Conservation (phyloP, 2,888 invertebrate species). For the Drosophila niveifrons region DNA sequence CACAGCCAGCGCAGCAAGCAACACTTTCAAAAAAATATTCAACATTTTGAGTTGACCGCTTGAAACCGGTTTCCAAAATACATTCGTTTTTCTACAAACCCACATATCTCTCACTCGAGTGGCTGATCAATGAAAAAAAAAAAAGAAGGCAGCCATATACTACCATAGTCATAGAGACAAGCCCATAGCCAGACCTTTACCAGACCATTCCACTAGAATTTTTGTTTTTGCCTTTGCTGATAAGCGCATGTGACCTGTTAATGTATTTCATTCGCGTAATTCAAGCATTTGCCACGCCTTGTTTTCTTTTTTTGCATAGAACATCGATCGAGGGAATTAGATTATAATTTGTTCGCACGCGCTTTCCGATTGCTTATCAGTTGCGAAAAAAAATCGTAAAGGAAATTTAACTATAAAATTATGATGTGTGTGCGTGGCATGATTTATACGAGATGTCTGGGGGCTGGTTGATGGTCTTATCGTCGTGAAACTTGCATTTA, state of each 20-base stretch:
- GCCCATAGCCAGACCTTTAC: conserved; percentile 5
- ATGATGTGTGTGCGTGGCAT: conserved; percentile 19
- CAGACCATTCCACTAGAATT: conserved; percentile 6
- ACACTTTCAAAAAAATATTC: conserved; percentile 59
- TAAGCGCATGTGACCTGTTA: conserved; percentile 2
- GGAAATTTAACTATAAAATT: conserved; percentile 13
- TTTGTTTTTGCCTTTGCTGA: not conserved
- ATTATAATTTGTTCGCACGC: conserved; percentile 40
- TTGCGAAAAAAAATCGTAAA: not conserved
- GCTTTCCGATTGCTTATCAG: conserved; percentile 50
- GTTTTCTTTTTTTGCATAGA: conserved; percentile 30
- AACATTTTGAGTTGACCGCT: conserved; percentile 48
- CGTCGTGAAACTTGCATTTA: conserved; percentile 3
- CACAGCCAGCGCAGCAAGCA: not conserved
- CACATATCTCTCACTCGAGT: conserved; percentile 33
- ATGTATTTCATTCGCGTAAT: conserved; percentile 16
- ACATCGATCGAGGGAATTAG: not conserved
- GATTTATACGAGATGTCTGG: conserved; percentile 21
- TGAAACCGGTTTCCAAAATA: conserved; percentile 53
- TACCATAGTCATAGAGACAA: not conserved
- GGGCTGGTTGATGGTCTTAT: conserved; percentile 37
- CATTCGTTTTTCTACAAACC: conserved; percentile 27
- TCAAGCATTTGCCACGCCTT: conserved; percentile 39
- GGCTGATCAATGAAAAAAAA: conserved; percentile 26
- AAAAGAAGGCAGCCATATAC: not conserved